Evolutionary conservation across 2,113 vertebrate species (phyloP), one percentile per base, ranked within the genome.

Genomic region (Thinocorus orbignyianus): DNA sequence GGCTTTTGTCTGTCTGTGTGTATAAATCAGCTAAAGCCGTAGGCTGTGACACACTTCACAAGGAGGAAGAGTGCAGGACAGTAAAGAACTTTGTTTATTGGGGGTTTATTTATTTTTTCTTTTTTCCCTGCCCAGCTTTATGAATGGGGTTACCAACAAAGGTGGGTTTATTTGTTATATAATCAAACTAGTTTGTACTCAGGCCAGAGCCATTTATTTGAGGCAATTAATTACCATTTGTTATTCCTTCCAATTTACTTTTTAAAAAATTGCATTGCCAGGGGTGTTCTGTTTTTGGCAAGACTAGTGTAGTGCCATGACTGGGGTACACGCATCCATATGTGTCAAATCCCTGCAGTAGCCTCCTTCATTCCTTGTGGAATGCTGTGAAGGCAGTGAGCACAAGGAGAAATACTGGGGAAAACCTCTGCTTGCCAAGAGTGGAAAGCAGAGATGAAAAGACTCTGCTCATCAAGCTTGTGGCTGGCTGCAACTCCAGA

Each of bases 141-240:
- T 66, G 81, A 83, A 85, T 55, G 49, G 46, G 54, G 44, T 95
- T 82, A 79, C 78, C 41, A 42, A 51, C 58, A 65, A 41, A 58
- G 62, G n/a, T 86, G 66, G 2, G 61, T 91, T 91, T 89, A 42
- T 88, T 93, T 88, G 60, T 94, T 86, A 49, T 61, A 20, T 73
- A 82, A 82, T 91, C 78, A 72, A 70, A 73, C 49, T 66, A 31
- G 23, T 52, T 92, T 62, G 41, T 94, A 51, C 28, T 87, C 28
- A 26, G 23, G 77, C 81, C 90, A 96, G 51, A 93, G 41, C 28
- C 62, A 61, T 91, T 94, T 91, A 26, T 92, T 85, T 72, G 2
- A 42, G 79, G 49, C 78, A 87, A 46, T 94, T 95, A 91, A 93
- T 96, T 92, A 84, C 62, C 58, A 49, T 62, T 90, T 88, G 91